Base-by-base conservation (phyloP, 2,113 vertebrate genomes). In the Romanogobio albipinnatus region DNA sequence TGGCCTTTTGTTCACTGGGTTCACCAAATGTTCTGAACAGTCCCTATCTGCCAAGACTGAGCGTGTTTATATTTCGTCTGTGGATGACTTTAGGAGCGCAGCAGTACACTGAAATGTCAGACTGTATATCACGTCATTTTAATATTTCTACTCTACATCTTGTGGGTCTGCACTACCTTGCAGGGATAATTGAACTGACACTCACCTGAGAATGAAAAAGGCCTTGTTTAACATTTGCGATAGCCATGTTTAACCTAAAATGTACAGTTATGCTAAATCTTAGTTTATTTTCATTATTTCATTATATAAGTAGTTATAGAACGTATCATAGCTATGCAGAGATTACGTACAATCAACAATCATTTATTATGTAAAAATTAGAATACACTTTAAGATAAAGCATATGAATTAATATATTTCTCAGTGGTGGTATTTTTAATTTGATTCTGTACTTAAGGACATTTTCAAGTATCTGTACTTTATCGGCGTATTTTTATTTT, bases 41-140 rank as follows among this genome's bases (percentile, higher is more conserved):
- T 56, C 75, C 45, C 36, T 61, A 5, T 26, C 56, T 81, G 61
- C 15, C 78, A 26, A 62, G 61, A 64, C 78, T 36, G 29, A 68
- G 47, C 4, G 1, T 22, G 62, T 81, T 70, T 81, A 49, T 53
- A 53, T 70, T 70, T 70, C 43, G 13, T 76, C 76, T 26, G 33
- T 1, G 24, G 61, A 68, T 66, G 78, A 68, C 15, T 47, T 26
- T 43, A 24, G 45, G 11, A 29, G 76, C 22, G 5, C 61, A 49
- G 17, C 8, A 13, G 62, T 39, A 43, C 33, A 53, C 22, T 71
- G 47, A 82, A 70, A 82, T 82, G 64, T 82, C 66, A 82, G 64
- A 58, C 19, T 39, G 64, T 71, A 82, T 71, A 71, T 58, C 80
- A 82, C 4, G 47, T 68, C 45, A 82, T 70, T 82, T 82, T 58